Base-by-base conservation (phyloP, 2,888 invertebrate genomes). In the Tipula lateralis region DNA sequence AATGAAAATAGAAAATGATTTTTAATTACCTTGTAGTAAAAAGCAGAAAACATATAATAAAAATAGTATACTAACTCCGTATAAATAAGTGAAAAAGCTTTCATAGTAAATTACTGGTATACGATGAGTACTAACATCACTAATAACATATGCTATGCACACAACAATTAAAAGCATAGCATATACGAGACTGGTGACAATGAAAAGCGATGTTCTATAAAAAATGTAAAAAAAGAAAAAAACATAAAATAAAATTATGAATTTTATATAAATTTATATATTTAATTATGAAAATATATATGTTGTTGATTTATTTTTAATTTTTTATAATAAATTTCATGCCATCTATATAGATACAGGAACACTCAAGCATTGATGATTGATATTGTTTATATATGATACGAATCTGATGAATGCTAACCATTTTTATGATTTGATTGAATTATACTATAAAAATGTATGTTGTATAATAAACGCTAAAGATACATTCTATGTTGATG, bases 111-210 rank as follows among this genome's bases (percentile, higher is more conserved):
- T 95, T 86, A 96, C 93, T 86, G 97, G 97, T 87, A 97, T 93
- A 91, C 95, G 96, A 91, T 96, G 96, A 87, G 97, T 97, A 89
- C 97, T 96, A 88, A 97, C 96, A 92, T 98, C 97, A 88, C 97
- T 96, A 91, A 98, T 95, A 88, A 98, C 97, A 91, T 97, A 96
- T 86, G 97, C 97, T 89, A 97, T 93, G 92, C 98, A 98, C 85
- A 97, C 94, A 87, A 98, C 97, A 87, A 98, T 95, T 90, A 98
- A 92, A 86, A 98, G 94, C 91, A 98, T 97, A 88, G 97, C 97
- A 92, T 98, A 98, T 89, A 98, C 96, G 92, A 97, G 96, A 91
- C 98, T 98, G 92, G 97, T 95, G 91, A 97, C 96, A 91, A 97
- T 97, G 92, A 97, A 97, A 88, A 97, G 92, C 88, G 97, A 97